phyloP scores from a whole-genome alignment of 2,888 invertebrate species.

The Eumacrocentrus americanus region DNA sequence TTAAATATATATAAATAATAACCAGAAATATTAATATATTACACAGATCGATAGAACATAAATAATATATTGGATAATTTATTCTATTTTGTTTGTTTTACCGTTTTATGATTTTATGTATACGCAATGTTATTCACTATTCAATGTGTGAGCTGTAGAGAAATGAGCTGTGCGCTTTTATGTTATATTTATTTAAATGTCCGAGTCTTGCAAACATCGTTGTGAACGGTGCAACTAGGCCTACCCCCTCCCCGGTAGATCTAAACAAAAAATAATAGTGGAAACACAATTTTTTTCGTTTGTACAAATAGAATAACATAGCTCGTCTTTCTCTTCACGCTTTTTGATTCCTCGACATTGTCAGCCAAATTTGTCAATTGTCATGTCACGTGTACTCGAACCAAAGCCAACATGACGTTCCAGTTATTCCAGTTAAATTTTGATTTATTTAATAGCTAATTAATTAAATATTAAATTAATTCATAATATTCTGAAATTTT shows the following conservation, averaged over 20 bases:
- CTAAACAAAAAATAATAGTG: not conserved
- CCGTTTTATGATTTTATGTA: slow-evolving; percentile 60
- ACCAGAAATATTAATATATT: slow-evolving; percentile 60
- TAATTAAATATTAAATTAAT: too few relatives aligned
- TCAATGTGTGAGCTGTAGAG: not conserved
- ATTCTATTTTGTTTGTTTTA: slow-evolving; percentile 59
- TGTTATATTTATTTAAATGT: slow-evolving; percentile 17
- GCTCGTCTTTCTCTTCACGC: too few relatives aligned
- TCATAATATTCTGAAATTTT: too few relatives aligned
- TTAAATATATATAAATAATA: slow-evolving; percentile 37
- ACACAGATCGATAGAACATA: slow-evolving; percentile 56
- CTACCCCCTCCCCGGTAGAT: slow-evolving; percentile 5
- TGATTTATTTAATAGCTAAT: too few relatives aligned
- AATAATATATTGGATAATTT: slow-evolving; percentile 60
- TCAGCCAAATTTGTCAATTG: too few relatives aligned
- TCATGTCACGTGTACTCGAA: too few relatives aligned
- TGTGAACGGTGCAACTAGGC: not conserved
- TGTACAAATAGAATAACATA: too few relatives aligned
- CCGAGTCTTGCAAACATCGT: slow-evolving; percentile 2
- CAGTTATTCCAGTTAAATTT: too few relatives aligned
- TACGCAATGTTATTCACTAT: slow-evolving; percentile 36
- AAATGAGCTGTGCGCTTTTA: not conserved
- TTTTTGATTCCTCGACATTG: too few relatives aligned
- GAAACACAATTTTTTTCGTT: not conserved
- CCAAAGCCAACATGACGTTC: too few relatives aligned